These are phyloP conservation scores for rat (Rattus norvegicus) DNA, from an alignment of 2,113 vertebrate species.

Conservation along the genomic window DNA sequence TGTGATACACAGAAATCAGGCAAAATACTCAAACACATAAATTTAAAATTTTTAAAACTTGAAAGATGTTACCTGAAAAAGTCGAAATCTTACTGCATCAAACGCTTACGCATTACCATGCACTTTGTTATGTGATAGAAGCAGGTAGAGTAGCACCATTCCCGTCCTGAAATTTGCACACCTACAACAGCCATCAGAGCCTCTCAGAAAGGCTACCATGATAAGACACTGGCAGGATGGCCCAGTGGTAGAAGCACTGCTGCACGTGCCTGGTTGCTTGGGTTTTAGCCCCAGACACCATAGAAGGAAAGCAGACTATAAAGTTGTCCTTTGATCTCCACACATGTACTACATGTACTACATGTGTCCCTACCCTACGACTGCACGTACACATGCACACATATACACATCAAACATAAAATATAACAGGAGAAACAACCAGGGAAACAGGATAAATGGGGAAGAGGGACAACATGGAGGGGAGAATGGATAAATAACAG, in stretches of 20 bases:
- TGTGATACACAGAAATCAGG: neutral
- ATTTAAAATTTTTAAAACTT: neutral
- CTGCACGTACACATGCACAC: neutral
- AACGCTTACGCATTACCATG: neutral
- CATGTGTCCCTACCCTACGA: neutral
- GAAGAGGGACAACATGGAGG: neutral
- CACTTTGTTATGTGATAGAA: neutral
- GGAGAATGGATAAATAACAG: neutral
- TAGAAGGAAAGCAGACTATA: neutral
- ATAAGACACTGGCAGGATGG: neutral
- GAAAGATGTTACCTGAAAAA: neutral
- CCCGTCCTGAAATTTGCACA: neutral
- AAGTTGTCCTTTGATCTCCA: neutral
- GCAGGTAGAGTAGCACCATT: neutral
- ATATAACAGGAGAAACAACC: neutral
- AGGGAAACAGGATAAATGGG: neutral
- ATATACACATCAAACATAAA: neutral
- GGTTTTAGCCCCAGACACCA: neutral
- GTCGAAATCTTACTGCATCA: neutral
- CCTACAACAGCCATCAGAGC: neutral
- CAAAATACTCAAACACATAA: neutral
- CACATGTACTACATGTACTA: neutral
- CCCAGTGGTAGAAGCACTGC: neutral
- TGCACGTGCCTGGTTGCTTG: neutral
- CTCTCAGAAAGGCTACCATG: slow-evolving; percentile 10